Conservation (phyloP, 2,113 vertebrate genomes). For the Podilymbus podiceps region DNA sequence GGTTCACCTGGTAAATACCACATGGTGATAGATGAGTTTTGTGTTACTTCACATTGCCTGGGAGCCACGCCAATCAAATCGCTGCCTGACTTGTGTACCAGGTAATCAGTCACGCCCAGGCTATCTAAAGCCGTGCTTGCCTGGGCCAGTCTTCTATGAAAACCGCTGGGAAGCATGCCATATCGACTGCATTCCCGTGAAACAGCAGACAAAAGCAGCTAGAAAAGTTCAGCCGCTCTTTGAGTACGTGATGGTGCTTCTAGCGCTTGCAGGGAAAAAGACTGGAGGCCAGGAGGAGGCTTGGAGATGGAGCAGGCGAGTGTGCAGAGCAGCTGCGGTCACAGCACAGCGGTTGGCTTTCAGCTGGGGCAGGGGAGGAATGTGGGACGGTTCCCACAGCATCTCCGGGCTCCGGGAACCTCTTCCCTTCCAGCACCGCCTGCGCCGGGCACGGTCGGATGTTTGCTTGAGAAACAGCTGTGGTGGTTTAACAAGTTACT, state of each 20-base stretch:
- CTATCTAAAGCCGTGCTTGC: conserved; percentile 46
- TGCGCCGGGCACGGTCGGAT: conserved; percentile 1
- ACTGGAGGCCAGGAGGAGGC: not conserved
- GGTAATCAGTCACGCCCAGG: conserved; percentile 54
- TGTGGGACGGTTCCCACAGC: conserved; percentile 24
- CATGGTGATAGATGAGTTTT: conserved; percentile 32
- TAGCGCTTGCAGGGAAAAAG: not conserved
- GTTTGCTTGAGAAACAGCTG: conserved; percentile 64
- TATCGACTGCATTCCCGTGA: not conserved
- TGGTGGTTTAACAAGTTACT: conserved; percentile 58
- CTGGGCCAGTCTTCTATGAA: conserved; percentile 18
- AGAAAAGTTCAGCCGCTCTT: not conserved
- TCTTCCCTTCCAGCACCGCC: not conserved
- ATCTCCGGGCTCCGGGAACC: not conserved
- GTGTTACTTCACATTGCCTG: conserved; percentile 24
- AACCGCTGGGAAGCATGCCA: conserved; percentile 35
- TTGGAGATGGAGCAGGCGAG: not conserved
- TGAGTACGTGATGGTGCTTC: not conserved
- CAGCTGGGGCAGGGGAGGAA: not conserved
- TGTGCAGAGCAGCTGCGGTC: not conserved
- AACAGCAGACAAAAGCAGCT: not conserved
- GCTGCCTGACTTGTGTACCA: conserved; percentile 31
- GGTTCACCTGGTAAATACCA: not conserved
- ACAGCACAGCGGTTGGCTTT: not conserved
- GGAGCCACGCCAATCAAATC: conserved; percentile 2